phyloP scores from a whole-genome alignment of 2,113 vertebrate species.

The Gymnogyps californianus region DNA sequence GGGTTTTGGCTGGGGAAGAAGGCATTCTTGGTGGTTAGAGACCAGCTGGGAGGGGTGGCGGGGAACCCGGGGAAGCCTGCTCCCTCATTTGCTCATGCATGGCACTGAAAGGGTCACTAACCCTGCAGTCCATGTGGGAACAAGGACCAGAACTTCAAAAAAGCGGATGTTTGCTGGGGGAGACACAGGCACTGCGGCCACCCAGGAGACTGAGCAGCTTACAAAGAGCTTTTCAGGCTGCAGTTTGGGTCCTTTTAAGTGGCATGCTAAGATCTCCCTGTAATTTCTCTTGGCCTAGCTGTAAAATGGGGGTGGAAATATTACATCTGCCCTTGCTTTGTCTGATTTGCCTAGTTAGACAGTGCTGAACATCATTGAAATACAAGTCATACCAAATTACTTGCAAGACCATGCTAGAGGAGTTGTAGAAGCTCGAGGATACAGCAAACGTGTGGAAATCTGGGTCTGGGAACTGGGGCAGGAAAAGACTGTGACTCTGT shows the following conservation, averaged over 20 bases:
- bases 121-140: background rate
- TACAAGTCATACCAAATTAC: background rate
- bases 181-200: background rate
- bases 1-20: background rate
- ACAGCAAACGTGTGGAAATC: background rate
- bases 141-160: background rate
- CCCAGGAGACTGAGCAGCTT: background rate
- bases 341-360: background rate
- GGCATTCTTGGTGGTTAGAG: background rate
- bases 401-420: background rate
- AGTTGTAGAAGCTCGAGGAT: background rate
- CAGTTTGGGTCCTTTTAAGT: background rate
- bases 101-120: background rate
- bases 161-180: background rate
- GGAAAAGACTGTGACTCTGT: background rate
- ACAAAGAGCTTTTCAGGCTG: background rate
- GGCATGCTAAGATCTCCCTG: background rate
- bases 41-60: background rate
- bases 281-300: background rate
- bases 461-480: background rate
- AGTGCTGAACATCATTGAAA: background rate
- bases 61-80: background rate
- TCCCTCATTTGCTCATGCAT: background rate
- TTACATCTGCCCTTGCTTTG: background rate
- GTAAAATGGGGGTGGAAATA: background rate